These are phyloP conservation scores for Tapirus terrestris DNA, from an alignment of 2,113 vertebrate species.

Conservation along the genomic window DNA sequence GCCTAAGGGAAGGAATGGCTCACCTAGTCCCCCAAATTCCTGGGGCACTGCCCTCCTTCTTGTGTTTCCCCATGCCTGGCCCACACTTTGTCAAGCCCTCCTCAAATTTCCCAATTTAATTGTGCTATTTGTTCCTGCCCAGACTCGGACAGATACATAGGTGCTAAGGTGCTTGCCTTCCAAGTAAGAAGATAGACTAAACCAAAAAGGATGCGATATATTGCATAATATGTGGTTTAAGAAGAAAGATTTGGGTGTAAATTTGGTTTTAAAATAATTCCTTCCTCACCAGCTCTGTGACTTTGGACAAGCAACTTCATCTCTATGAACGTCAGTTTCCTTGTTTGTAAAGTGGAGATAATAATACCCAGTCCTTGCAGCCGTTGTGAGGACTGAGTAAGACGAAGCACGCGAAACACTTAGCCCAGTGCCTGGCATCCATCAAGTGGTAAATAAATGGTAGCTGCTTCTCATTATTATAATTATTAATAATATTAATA, in stretches of 20 bases:
- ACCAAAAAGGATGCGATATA: not conserved
- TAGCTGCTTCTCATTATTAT: not conserved
- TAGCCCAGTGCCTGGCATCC: not conserved
- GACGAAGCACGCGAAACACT: not conserved
- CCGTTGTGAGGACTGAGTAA: not conserved
- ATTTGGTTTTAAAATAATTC: conserved; percentile 5
- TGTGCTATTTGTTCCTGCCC: not conserved
- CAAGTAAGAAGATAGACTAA: not conserved
- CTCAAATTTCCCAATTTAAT: not conserved
- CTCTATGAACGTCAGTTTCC: not conserved
- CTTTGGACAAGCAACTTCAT: not conserved
- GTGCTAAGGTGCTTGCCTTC: not conserved
- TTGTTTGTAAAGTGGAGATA: not conserved
- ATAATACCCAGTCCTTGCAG: not conserved
- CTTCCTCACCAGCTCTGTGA: not conserved
- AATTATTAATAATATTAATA: not conserved
- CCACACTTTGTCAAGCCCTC: not conserved
- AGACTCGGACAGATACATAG: not conserved
- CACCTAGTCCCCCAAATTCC: not conserved
- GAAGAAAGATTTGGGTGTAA: not conserved
- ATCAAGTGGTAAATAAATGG: not conserved
- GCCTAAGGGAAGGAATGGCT: not conserved
- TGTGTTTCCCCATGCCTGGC: not conserved
- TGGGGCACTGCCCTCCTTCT: not conserved
- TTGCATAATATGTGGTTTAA: not conserved